Evolutionary conservation across 2,797 vertebrate species (phyloP).

Genomic region (Atherinosoma microstoma): DNA sequence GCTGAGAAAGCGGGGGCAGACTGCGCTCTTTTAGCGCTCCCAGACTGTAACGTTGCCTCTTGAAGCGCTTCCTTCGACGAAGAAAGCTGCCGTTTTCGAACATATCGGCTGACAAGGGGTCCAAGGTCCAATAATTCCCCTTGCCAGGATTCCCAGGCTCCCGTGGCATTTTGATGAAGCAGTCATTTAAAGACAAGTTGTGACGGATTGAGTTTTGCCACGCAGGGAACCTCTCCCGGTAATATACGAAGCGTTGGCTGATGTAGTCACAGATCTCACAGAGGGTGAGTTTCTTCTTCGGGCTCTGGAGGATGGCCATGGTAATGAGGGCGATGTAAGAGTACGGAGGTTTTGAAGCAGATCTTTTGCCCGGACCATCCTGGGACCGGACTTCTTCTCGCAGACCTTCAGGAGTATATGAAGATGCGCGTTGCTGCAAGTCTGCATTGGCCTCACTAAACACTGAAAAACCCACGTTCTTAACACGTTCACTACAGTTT

Average conservation of each 20-base stretch:
- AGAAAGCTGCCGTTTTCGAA: slow-evolving; percentile 92
- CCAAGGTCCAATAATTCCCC: slow-evolving; percentile 90
- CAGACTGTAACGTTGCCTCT: slow-evolving; percentile 72
- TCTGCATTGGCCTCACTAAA: not conserved
- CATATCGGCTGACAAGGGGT: slow-evolving; percentile 91
- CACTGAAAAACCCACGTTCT: slow-evolving; percentile 8
- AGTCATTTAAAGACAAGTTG: slow-evolving; percentile 86
- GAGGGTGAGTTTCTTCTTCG: slow-evolving; percentile 86
- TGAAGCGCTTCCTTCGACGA: slow-evolving; percentile 90
- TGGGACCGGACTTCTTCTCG: slow-evolving; percentile 22
- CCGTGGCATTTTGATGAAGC: slow-evolving; percentile 86
- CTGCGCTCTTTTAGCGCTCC: slow-evolving; percentile 58
- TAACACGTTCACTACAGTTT: slow-evolving; percentile 30
- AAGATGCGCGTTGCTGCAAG: slow-evolving; percentile 27
- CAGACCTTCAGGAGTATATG: slow-evolving; percentile 9
- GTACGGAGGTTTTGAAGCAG: slow-evolving; percentile 85
- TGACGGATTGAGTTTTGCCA: slow-evolving; percentile 89
- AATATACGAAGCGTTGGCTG: slow-evolving; percentile 86
- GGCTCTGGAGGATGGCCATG: slow-evolving; percentile 92
- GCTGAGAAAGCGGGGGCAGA: slow-evolving; percentile 36
- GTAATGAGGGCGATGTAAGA: slow-evolving; percentile 92
- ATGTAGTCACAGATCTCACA: slow-evolving; percentile 91
- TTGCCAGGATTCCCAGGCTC: slow-evolving; percentile 89
- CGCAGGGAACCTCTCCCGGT: slow-evolving; percentile 86
- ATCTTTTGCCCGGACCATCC: slow-evolving; percentile 28